Conservation (phyloP, 2,888 invertebrate species). For the Agriopis aurantiaria region DNA sequence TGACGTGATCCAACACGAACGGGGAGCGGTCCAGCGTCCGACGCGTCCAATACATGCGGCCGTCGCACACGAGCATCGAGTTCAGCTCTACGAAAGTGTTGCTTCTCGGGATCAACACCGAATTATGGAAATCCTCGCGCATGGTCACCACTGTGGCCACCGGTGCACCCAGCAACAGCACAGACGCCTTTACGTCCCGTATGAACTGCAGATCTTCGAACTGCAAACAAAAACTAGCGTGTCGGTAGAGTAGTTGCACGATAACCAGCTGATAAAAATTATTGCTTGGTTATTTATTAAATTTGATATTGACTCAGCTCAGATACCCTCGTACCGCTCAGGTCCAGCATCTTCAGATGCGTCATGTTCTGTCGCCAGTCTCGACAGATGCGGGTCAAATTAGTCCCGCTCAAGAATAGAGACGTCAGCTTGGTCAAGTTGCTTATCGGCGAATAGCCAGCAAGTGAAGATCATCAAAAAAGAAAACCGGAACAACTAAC, state of each 20-base stretch:
- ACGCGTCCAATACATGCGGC: constrained; percentile 79
- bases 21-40: constrained; percentile 77
- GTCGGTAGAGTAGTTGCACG: too few relatives aligned
- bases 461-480: too few relatives aligned
- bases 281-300: too few relatives aligned
- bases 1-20: background rate
- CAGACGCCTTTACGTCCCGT: background rate
- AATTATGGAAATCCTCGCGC: background rate
- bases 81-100: background rate
- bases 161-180: background rate
- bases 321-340: constrained; percentile 73
- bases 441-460: background rate
- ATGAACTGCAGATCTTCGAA: background rate
- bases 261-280: too few relatives aligned
- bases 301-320: constrained; percentile 71
- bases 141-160: background rate
- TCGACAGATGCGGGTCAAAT: constrained; percentile 22
- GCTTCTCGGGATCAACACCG: too few relatives aligned
- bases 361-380: constrained; percentile 32
- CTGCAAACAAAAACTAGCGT: constrained; percentile 22
- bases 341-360: background rate
- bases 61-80: constrained; percentile 74
- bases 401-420: constrained; percentile 15
- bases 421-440: background rate
- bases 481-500: too few relatives aligned